Evolutionary conservation across 2,888 invertebrate species (phyloP).

Genomic region (Drosophila histrio): DNA sequence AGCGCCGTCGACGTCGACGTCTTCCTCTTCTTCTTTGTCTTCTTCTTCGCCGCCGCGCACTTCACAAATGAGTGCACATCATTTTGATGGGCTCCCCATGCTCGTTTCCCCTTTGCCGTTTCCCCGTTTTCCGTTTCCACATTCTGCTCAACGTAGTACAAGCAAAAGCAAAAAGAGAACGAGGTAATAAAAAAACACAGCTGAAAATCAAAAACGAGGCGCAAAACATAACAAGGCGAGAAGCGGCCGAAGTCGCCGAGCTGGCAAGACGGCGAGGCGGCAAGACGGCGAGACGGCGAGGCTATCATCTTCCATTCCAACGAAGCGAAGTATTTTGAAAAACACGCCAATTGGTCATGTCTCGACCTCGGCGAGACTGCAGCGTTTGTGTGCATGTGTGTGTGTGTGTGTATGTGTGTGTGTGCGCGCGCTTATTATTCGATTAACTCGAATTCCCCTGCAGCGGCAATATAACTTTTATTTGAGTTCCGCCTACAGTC

Average conservation of each 20-base stretch:
- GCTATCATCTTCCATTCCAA: conserved; percentile 72
- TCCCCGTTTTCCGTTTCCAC: background rate
- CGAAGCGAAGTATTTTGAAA: conserved; percentile 67
- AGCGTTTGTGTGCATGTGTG: conserved; percentile 8
- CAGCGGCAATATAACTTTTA: conserved; percentile 80
- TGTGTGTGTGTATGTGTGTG: conserved; percentile 27
- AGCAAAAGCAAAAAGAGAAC: conserved; percentile 12
- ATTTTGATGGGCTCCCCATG: conserved; percentile 55
- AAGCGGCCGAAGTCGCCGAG: conserved; percentile 1
- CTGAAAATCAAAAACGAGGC: conserved; percentile 40
- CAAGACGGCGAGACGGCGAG: conserved; percentile 31
- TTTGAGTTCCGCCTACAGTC: conserved; percentile 72
- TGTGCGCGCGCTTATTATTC: conserved; percentile 68
- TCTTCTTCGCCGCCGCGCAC: conserved; percentile 47
- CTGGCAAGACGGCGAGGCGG: background rate
- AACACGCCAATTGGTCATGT: conserved; percentile 78
- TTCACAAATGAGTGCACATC: conserved; percentile 76
- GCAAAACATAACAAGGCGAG: conserved; percentile 56
- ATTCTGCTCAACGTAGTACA: background rate
- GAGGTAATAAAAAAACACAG: conserved; percentile 59
- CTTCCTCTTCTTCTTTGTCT: conserved; percentile 1
- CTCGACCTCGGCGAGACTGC: conserved; percentile 62
- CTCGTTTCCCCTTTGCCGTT: background rate
- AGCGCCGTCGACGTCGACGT: conserved; percentile 19
- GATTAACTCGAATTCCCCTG: conserved; percentile 77